Base-by-base conservation (phyloP, 37 sponge, comb jelly and placozoan species). In the Aplysina aerophoba region DNA sequence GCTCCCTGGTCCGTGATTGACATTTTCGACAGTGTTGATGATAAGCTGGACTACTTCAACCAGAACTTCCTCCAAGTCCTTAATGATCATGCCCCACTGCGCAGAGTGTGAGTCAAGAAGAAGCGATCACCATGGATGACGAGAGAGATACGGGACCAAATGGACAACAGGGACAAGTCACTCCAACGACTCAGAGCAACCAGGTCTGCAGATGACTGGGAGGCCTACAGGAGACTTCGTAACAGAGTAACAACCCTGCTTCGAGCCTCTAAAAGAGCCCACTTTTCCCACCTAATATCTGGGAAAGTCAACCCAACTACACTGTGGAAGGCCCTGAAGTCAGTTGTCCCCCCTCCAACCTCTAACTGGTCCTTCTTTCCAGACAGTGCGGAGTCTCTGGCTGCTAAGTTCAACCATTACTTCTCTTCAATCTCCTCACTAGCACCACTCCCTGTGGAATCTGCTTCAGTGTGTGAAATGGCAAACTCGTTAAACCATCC, bases 401-500 rank as follows among this genome's bases (percentile, higher is more conserved):
- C 69, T 14, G 15, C 69, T 67, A 22, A n/a, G 13, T n/a, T 67
- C 69, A 67, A 22, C 28, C n/a, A 21, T 13, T 67, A 67, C 69
- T 67, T 67, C 28, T 14, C 69, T n/a, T 24, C 69, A 14, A 22
- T 67, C 27, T 14, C 69, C 69, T 67, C 69, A 67, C n/a, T n/a
- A n/a, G n/a, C n/a, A n/a, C n/a, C n/a, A n/a, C n/a, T n/a, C n/a
- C n/a, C n/a, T n/a, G n/a, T n/a, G n/a, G n/a, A n/a, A 67, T 14
- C 28, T 67, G 25, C n/a, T n/a, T 24, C 22, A 25, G 69, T 14
- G 13, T 67, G 27, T 25, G 69, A 14, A 25, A n/a, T 22, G 28
- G 13, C 69, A 15, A 14, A 14, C 14, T 14, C 27, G 13, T 14
- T 27, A 25, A 14, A 15, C 28, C 27, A 21, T 24, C 69, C 22